These are phyloP conservation scores for Sweltsa coloradensis DNA, from an alignment of 1,140 invertebrate genomes.

Conservation along the genomic window DNA sequence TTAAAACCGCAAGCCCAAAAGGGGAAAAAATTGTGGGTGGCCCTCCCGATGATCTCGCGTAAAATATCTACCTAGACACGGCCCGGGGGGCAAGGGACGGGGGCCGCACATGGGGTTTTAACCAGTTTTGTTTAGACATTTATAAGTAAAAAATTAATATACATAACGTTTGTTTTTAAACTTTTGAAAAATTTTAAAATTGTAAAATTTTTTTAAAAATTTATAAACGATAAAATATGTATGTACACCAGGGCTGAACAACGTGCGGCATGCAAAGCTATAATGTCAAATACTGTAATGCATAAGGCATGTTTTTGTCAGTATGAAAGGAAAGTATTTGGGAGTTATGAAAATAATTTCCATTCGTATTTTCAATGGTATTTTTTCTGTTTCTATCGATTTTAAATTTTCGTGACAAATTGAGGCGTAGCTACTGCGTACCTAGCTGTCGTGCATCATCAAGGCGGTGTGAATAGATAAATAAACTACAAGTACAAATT, in stretches of 20 bases:
- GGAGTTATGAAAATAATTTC: slow-evolving; percentile 1
- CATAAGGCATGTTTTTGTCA: slow-evolving; percentile 54
- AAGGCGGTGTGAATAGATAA: too few relatives aligned
- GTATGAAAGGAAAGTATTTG: slow-evolving; percentile 51
- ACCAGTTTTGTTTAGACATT: too few relatives aligned
- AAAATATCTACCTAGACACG: too few relatives aligned
- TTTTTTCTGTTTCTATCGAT: neutral
- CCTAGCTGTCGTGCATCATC: too few relatives aligned
- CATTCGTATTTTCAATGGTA: neutral
- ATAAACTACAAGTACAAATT: neutral
- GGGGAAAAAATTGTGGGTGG: too few relatives aligned
- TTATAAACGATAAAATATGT: neutral
- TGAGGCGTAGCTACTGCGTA: too few relatives aligned
- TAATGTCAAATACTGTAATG: neutral
- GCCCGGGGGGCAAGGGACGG: too few relatives aligned
- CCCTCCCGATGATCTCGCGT: too few relatives aligned
- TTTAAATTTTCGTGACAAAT: neutral
- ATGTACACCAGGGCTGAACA: slow-evolving; percentile 12
- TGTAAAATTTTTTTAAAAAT: slow-evolving; percentile 10
- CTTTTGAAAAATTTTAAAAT: slow-evolving; percentile 2
- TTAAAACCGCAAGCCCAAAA: too few relatives aligned
- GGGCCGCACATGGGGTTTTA: too few relatives aligned
- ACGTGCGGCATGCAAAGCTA: neutral
- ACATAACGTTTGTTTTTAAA: neutral
- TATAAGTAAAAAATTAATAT: neutral